Percentiles rank a stretch among this genome's conserved stretches.
Evolutionary conservation across 37 sponge, comb jelly and placozoan species (phyloP).

Genomic region (Beroe forskalii): DNA sequence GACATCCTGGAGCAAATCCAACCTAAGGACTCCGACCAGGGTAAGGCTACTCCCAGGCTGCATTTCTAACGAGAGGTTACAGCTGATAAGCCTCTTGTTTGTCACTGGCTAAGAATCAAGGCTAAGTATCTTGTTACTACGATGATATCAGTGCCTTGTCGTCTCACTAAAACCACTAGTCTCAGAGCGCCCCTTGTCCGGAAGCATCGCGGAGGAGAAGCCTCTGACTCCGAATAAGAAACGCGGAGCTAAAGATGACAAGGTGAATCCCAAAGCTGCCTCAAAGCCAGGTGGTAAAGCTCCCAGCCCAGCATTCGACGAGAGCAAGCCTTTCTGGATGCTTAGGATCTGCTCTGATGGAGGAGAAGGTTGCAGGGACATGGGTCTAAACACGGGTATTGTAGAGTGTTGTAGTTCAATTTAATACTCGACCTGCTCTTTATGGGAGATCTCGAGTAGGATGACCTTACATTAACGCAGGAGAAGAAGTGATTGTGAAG

Average conservation of each 20-base stretch:
- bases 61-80: no score
- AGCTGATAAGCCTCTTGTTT: no score
- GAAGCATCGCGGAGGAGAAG: conserved; percentile 61
- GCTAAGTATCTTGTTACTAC: no score
- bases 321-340: conserved; percentile 28
- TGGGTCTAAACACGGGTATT: no score
- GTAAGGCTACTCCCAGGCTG: no score
- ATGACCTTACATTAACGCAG: no score
- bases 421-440: no score
- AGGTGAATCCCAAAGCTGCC: conserved; percentile 18
- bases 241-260: conserved; percentile 52
- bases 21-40: conserved; percentile 7
- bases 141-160: not conserved
- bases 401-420: no score
- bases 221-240: conserved; percentile 64
- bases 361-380: not conserved
- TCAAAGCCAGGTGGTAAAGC: conserved; percentile 13
- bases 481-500: conserved; percentile 68
- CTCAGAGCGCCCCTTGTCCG: conserved; percentile 54
- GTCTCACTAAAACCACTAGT: not conserved
- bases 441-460: no score
- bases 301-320: conserved; percentile 37
- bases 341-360: conserved; percentile 15
- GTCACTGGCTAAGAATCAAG: no score
- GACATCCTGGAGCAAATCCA: not conserved